These are phyloP conservation scores for Nannobrachium achirus DNA, from an alignment of 2,113 vertebrate species.

Conservation along the genomic window DNA sequence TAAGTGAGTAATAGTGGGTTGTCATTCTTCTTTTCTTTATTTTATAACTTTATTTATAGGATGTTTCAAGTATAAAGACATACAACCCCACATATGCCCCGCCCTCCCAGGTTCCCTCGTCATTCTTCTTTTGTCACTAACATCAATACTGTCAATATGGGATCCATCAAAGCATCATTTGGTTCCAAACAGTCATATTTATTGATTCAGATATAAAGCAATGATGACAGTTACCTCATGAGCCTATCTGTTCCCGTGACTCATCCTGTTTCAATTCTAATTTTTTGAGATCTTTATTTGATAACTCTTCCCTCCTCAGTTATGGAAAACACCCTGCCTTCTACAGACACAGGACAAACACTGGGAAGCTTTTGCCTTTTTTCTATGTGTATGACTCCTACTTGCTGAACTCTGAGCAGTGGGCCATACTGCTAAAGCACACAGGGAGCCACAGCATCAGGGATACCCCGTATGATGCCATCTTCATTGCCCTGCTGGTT, in stretches of 20 bases:
- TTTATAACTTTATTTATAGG: no score
- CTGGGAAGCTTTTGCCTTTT: constrained; percentile 87
- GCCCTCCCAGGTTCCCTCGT: neutral
- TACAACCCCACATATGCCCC: neutral
- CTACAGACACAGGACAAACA: constrained; percentile 88
- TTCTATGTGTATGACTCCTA: constrained; percentile 99
- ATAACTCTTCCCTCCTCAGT: constrained; percentile 71
- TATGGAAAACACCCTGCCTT: constrained; percentile 94
- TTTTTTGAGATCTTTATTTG: neutral
- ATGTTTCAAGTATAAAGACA: no score
- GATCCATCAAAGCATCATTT: neutral
- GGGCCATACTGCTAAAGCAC: constrained; percentile 88
- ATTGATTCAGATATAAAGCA: neutral
- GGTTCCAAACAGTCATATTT: neutral
- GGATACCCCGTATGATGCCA: constrained; percentile 87
- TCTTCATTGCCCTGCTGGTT: constrained; percentile 93
- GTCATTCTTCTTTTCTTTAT: no score
- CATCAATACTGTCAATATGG: neutral
- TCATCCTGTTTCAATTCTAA: neutral
- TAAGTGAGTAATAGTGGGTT: constrained; percentile 80
- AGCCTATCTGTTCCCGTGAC: neutral
- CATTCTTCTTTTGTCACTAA: neutral
- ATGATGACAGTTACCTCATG: neutral
- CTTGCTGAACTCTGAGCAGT: constrained; percentile 88
- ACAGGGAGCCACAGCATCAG: constrained; percentile 86